Base-by-base conservation (phyloP, 2,797 vertebrate genomes). In the Gallirallus australis region DNA sequence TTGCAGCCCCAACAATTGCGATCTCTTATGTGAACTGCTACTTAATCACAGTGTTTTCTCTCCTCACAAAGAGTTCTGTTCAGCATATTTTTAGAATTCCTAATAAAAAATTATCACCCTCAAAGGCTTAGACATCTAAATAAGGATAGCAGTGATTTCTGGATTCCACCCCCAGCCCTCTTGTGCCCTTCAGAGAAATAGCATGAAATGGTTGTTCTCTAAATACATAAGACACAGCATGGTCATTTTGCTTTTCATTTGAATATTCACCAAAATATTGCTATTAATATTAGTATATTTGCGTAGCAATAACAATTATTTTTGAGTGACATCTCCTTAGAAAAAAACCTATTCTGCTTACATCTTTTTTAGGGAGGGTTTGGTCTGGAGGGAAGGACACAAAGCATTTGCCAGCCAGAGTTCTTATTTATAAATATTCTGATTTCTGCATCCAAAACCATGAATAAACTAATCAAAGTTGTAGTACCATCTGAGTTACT, bases 21-120 rank as follows among this genome's bases (percentile, higher is more conserved):
- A 9, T 42, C 75, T 77, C 53, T 89, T 91, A 72, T 57, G 30
- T 84, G 86, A 94, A 82, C 65, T 86, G 35, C 40, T 90, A 33
- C 61, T 96, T 94, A 94, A 95, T 64, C 56, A 4, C 15, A 78
- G 27, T 53, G 17, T 19, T 94, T 88, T 89, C 47, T 76, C 28
- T 56, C 61, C 31, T 84, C 39, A 64, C 35, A 50, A n/a, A 54
- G 9, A 81, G 27, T 60, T 90, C 19, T 54, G 48, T 81, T 85
- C 42, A 66, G 78, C 24, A 45, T 78, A 89, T 54, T 94, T 95
- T 96, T 90, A 96, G 42, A 88, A 88, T 80, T 45, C 40, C 19
- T 93, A 65, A 69, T 66, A 79, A 95, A 89, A 91, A 78, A 30
- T 12, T 63, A 65, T 30, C 61, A 17, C 9, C 8, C 42, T 97